phyloP scores from a whole-genome alignment of 2,888 invertebrate species.

The Rhimphoctona megacephalus region DNA sequence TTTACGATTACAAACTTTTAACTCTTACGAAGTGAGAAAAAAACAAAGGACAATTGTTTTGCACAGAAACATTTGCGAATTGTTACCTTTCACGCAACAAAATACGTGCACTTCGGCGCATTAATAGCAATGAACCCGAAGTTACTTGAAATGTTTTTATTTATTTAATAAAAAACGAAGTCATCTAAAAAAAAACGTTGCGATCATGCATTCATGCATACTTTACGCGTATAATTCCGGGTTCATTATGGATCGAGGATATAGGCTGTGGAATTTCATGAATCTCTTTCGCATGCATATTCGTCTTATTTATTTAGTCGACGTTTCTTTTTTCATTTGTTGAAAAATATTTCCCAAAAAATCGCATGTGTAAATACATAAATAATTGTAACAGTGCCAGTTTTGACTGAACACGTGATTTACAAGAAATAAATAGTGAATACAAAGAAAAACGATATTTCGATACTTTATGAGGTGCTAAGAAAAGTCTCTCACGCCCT shows the following conservation, averaged over 20 bases:
- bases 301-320: conserved; percentile 56
- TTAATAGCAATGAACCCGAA: not conserved
- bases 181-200: conserved; percentile 8
- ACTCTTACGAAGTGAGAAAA: not conserved
- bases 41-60: not conserved
- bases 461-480: not conserved
- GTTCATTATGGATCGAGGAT: conserved; percentile 39
- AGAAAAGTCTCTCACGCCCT: not conserved
- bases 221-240: conserved; percentile 21
- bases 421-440: not conserved
- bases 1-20: not conserved
- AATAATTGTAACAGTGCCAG: conserved; percentile 24
- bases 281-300: conserved; percentile 53
- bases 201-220: conserved; percentile 62
- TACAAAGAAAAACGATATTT: not conserved
- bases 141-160: not conserved
- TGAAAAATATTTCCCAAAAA: conserved; percentile 31
- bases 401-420: conserved; percentile 3
- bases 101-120: not conserved
- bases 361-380: conserved; percentile 47
- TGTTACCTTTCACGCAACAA: not conserved
- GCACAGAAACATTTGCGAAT: not conserved
- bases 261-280: conserved; percentile 46
- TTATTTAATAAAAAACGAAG: not conserved
- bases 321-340: conserved; percentile 34